These are phyloP conservation scores for Saxicola maurus DNA, from an alignment of 2,797 vertebrate genomes.

Conservation along the genomic window DNA sequence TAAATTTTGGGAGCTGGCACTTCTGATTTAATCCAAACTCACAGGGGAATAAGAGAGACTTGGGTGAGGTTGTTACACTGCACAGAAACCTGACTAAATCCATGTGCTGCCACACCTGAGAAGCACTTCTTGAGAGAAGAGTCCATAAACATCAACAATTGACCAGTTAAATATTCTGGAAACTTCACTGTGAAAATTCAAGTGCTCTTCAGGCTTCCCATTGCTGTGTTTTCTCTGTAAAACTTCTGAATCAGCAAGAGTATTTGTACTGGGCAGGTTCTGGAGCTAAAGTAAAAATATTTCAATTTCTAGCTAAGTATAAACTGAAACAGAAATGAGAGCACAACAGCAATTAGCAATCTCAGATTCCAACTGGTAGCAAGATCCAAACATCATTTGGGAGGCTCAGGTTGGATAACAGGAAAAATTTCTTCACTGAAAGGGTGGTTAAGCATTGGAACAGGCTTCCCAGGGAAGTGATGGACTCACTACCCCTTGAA, in stretches of 20 bases:
- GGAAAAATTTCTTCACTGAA: background rate
- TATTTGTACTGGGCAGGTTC: background rate
- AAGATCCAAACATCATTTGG: background rate
- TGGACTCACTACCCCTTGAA: background rate
- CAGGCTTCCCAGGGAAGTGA: background rate
- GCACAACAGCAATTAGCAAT: background rate
- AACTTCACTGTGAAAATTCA: background rate
- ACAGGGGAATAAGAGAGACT: background rate
- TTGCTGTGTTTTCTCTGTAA: background rate
- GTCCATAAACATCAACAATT: background rate
- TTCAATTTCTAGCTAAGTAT: background rate
- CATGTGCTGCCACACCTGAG: rapidly evolving
- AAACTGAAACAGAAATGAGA: background rate
- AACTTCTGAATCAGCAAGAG: background rate
- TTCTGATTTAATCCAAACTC: background rate
- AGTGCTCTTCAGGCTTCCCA: background rate
- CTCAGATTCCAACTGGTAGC: background rate
- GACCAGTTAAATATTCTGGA: background rate
- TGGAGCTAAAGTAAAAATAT: background rate
- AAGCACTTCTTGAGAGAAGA: background rate
- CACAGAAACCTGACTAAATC: background rate
- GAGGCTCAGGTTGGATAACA: no score
- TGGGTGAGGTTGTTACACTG: background rate
- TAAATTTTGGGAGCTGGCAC: background rate
- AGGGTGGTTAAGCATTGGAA: background rate